Percentiles rank a stretch among this genome's conserved stretches.
Evolutionary conservation across 2,888 invertebrate species (phyloP).

Genomic region (Lycaena phlaeas): DNA sequence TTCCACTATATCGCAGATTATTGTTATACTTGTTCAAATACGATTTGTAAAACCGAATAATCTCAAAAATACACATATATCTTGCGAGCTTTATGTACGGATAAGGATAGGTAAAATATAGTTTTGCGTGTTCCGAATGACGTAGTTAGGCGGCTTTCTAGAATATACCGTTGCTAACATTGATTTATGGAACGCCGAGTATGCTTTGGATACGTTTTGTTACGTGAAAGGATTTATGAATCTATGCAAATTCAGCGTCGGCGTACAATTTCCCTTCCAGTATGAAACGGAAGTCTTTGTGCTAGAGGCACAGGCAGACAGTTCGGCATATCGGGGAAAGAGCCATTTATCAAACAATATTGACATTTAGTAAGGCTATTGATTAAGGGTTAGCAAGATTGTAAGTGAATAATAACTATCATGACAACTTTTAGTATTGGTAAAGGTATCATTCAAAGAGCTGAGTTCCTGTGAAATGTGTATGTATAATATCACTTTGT

Average conservation of each 20-base stretch:
- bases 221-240: slow-evolving; percentile 25
- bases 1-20: too few relatives aligned
- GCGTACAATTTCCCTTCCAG: slow-evolving; percentile 15
- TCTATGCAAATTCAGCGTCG: slow-evolving; percentile 25
- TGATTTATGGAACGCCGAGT: slow-evolving; percentile 31
- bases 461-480: too few relatives aligned
- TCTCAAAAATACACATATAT: not conserved
- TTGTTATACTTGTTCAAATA: too few relatives aligned
- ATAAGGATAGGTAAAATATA: slow-evolving; percentile 41
- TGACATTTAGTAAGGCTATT: not conserved
- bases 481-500: too few relatives aligned
- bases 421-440: too few relatives aligned
- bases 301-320: slow-evolving; percentile 3
- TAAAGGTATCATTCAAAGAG: too few relatives aligned
- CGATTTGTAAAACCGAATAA: too few relatives aligned
- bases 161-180: slow-evolving; percentile 29
- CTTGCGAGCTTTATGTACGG: slow-evolving; percentile 21
- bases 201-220: slow-evolving; percentile 24
- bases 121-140: slow-evolving; percentile 47
- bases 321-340: not conserved
- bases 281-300: slow-evolving; percentile 10
- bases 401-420: too few relatives aligned
- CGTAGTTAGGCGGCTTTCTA: slow-evolving; percentile 32
- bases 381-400: too few relatives aligned
- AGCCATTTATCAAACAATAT: slow-evolving; percentile 1